Base-by-base conservation (phyloP, 2,797 vertebrate species). In the Fringilla coelebs region DNA sequence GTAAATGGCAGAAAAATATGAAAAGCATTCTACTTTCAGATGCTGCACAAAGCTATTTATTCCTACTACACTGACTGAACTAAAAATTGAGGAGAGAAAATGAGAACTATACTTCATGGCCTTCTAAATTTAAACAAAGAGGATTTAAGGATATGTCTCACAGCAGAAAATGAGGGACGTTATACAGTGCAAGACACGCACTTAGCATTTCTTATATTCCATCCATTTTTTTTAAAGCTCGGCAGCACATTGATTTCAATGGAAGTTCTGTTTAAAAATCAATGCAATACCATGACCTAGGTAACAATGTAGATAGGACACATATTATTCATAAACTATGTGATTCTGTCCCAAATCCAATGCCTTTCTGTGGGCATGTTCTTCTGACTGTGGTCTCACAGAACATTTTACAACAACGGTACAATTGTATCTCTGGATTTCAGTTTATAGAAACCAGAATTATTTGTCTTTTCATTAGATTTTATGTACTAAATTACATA, bases 1-100 rank as follows among this genome's bases (percentile, higher is more conserved):
- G 94, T 96, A 97, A 97, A 96, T 91, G 94, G 85, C 80, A 89
- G 81, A 89, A 95, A 97, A 96, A 94, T 96, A 96, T 95, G 93
- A 97, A 97, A 97, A 96, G 92, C 82, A 96, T 96, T 97, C 87
- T 94, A 93, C 88, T 88, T 97, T 94, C 86, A 97, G 83, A 96
- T 95, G 89, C 93, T 97, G 96, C 94, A 97, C 89, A 96, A 95
- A 97, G 87, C 91, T 97, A 96, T 97, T 97, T 97, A 96, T 97
- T 97, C 91, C 85, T 94, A 92, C 84, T 95, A 85, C 87, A 92
- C 46, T 82, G 84, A 97, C 96, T 86, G 96, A 97, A 94, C 87
- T 94, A 97, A 97, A 97, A 96, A 58, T 82, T 90, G 57, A 76
- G 55, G 80, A 70, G 61, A 90, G 80, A 97, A 97, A 96, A 96